Evolutionary conservation across 2,113 vertebrate species (phyloP).

Genomic region (Urocitellus parryii): DNA sequence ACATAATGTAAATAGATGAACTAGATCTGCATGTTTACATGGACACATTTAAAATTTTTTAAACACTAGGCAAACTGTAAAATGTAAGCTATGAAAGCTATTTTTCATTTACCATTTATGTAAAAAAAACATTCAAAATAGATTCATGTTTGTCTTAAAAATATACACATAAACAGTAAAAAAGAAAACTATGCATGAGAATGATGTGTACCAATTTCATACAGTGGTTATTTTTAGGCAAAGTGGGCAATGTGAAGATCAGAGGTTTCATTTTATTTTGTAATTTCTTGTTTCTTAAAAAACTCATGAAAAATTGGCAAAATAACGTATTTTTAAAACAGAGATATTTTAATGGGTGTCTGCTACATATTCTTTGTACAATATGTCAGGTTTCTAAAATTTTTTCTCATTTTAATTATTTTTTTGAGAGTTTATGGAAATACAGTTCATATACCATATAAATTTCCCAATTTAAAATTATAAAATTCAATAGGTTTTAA

Average conservation of each 20-base stretch:
- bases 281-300: background rate
- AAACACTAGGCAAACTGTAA: background rate
- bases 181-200: background rate
- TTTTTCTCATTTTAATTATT: conserved; percentile 4
- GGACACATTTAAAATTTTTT: background rate
- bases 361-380: background rate
- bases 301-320: background rate
- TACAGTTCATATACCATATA: background rate
- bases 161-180: background rate
- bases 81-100: background rate
- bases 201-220: background rate
- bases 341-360: background rate
- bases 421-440: conserved; percentile 22
- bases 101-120: background rate
- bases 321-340: background rate
- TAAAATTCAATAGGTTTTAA: background rate
- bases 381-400: background rate
- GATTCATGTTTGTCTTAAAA: conserved; percentile 2
- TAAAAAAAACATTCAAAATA: background rate
- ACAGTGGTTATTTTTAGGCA: background rate
- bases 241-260: background rate
- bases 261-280: conserved; percentile 10
- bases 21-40: background rate
- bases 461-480: background rate
- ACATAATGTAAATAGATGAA: background rate